phyloP scores from a whole-genome alignment of 2,888 invertebrate genomes.

The Pilophorus perplexus region DNA sequence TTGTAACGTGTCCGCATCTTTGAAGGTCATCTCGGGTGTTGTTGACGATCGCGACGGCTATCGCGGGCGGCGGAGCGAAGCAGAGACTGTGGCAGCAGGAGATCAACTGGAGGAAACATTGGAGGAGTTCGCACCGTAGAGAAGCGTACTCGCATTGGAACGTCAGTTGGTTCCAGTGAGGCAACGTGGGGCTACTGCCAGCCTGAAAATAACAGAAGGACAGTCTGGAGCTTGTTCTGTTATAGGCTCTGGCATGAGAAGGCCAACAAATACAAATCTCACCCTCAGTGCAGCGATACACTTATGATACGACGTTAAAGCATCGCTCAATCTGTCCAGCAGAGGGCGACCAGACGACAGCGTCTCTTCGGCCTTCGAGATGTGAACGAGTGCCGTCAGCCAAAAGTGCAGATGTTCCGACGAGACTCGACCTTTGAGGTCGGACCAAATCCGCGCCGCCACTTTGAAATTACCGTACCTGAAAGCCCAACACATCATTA shows the following conservation, averaged over 20 bases:
- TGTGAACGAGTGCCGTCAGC: constrained; percentile 74
- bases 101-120: constrained; percentile 63
- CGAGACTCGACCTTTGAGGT: constrained; percentile 67
- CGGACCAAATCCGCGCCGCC: constrained; percentile 64
- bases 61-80: constrained; percentile 89
- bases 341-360: constrained; percentile 58
- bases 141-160: constrained; percentile 77
- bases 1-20: constrained; percentile 74
- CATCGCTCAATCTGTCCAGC: constrained; percentile 52
- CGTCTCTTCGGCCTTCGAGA: constrained; percentile 70
- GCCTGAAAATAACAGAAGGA: constrained; percentile 55
- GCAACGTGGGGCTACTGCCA: constrained; percentile 63
- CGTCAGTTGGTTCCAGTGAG: constrained; percentile 61
- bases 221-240: too few relatives aligned
- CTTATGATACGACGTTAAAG: constrained; percentile 64
- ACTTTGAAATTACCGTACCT: constrained; percentile 76
- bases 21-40: constrained; percentile 74
- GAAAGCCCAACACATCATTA: not conserved
- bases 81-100: constrained; percentile 73
- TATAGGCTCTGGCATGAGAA: too few relatives aligned
- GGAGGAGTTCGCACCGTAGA: constrained; percentile 72
- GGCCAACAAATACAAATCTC: constrained; percentile 28
- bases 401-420: constrained; percentile 88
- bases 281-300: constrained; percentile 62
- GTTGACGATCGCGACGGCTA: constrained; percentile 78